Evolutionary conservation across 2,113 vertebrate species (phyloP), one percentile per base, ranked within the genome.

Genomic region (Pimephales promelas): DNA sequence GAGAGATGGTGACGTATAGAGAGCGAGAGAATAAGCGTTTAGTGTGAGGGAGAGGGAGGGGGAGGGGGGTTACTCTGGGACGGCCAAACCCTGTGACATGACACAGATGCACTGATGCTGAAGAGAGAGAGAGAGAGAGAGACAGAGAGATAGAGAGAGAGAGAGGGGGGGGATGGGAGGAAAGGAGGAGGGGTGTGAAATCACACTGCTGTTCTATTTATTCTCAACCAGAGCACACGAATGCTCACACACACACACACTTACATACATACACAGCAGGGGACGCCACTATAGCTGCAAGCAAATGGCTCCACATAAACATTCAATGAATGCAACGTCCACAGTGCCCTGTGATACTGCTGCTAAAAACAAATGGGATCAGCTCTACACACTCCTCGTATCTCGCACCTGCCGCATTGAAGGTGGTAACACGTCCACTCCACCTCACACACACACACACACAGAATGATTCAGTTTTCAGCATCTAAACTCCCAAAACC

Each of bases 401-500:
- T 86, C 87, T 90, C 88, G 91, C 92, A 94, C 92, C 92, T 91
- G 92, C 91, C 87, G 85, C 89, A 89, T 88, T 90, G 89, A 92
- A 91, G 91, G 89, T 93, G 92, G 91, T 92, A 92, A 91, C 88
- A 90, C 89, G 90, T 90, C 91, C 91, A 90, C 90, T 91, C 91
- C 92, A 92, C 88, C 87, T 90, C 52, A 68, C 52, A 45, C 52
- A 68, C 68, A 54, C 66, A 74, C 34, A 16, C 66, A 76, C 79
- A 59, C 64, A 11, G 45, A 59, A 54, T 18, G 45, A 74, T 49
- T 49, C 45, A 26, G n/a, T 31, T 34, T 66, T 47, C 24, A 64
- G 77, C 43, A 79, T 79, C 43, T 64, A 49, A 79, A 79, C 59
- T 84, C 85, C 85, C 82, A 52, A 61, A 76, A 79, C 22, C 43